A percentile compares a stretch with the other conserved stretches of the same genome.
Evolutionary conservation across 2,113 vertebrate genomes (phyloP).

Genomic region (Coreoperca whiteheadi): DNA sequence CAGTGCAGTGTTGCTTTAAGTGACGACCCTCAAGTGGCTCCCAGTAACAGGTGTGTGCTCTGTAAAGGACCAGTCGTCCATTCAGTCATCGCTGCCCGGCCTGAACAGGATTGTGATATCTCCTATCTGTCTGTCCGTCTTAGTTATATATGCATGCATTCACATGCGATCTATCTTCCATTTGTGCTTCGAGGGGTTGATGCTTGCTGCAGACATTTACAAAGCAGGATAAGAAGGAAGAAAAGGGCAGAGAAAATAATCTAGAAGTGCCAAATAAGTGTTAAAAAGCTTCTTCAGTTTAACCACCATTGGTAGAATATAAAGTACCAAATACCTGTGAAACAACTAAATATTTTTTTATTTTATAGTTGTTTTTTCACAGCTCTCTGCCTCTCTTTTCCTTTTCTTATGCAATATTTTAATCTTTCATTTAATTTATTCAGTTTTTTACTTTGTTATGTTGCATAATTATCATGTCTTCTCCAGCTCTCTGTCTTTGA

Average conservation of each 20-base stretch:
- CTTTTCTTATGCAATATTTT: not conserved
- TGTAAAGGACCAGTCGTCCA: conserved; percentile 47
- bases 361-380: not conserved
- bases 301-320: not conserved
- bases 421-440: not conserved
- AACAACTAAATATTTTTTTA: not conserved
- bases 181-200: not conserved
- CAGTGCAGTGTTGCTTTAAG: conserved; percentile 50
- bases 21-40: conserved; percentile 57
- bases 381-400: not conserved
- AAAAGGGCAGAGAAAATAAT: not conserved
- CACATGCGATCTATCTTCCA: not conserved
- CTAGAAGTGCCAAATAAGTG: not conserved
- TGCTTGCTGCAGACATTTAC: not conserved
- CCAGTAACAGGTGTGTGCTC: conserved; percentile 76
- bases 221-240: not conserved
- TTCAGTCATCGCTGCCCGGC: conserved; percentile 18
- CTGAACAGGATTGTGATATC: not conserved
- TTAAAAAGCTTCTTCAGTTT: not conserved
- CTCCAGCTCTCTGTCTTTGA: conserved; percentile 3
- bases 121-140: conserved; percentile 5
- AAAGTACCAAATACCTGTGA: not conserved
- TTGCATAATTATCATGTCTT: not conserved
- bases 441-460: not conserved
- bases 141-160: conserved; percentile 3